Percentiles rank a stretch among this genome's conserved stretches.
Conservation (phyloP, 2,113 vertebrate genomes). For the Notarius lentiginosus region DNA sequence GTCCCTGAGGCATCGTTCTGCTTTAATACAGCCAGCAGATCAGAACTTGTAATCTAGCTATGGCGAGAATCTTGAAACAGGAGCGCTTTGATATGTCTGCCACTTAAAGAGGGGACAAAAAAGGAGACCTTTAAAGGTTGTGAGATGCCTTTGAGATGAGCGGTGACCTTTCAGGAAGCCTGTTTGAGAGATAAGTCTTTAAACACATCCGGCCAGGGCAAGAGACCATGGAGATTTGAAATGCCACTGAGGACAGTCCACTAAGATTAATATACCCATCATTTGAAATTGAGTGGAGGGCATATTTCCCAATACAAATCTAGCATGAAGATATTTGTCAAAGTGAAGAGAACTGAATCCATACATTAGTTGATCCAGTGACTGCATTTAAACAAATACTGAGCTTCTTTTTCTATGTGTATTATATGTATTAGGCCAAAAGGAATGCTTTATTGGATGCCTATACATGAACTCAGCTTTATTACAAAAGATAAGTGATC, state of each 20-base stretch:
- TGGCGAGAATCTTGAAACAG: conserved; percentile 45
- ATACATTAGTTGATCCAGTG: background rate
- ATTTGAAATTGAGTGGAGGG: conserved; percentile 56
- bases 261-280: conserved; percentile 73
- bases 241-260: conserved; percentile 65
- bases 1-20: conserved; percentile 38
- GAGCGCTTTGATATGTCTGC: conserved; percentile 56
- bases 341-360: conserved; percentile 60
- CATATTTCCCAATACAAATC: conserved; percentile 61
- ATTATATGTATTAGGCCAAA: background rate
- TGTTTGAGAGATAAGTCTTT: conserved; percentile 49
- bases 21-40: conserved; percentile 44
- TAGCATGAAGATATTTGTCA: conserved; percentile 66
- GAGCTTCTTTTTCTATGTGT: background rate
- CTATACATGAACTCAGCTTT: conserved; percentile 18
- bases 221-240: conserved; percentile 47
- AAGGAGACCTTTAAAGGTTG: conserved; percentile 75
- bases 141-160: conserved; percentile 68
- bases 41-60: conserved; percentile 63
- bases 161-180: conserved; percentile 70
- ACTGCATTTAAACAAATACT: conserved; percentile 26
- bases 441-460: background rate
- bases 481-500: conserved; percentile 20
- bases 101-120: conserved; percentile 67
- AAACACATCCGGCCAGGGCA: conserved; percentile 48